These are phyloP conservation scores for Champsocephalus gunnari DNA, from an alignment of 2,797 vertebrate genomes.

Conservation along the genomic window DNA sequence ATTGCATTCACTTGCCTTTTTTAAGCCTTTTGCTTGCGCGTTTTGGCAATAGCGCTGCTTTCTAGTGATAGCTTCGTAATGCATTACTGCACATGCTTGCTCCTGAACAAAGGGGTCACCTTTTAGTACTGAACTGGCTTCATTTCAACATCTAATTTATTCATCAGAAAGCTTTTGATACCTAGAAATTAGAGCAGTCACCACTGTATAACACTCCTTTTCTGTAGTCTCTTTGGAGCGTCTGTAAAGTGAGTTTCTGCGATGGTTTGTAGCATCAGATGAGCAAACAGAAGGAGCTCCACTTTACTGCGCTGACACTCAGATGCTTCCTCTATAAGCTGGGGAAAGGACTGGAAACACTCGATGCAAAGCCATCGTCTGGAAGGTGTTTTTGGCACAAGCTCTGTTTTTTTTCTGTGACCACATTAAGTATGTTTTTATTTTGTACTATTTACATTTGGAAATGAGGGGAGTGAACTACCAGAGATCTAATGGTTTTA, in stretches of 20 bases:
- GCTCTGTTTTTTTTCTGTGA: slow-evolving; percentile 26
- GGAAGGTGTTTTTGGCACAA: slow-evolving; percentile 31
- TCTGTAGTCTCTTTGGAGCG: slow-evolving; percentile 51
- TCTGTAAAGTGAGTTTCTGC: slow-evolving; percentile 45
- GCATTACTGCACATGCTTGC: slow-evolving; percentile 66
- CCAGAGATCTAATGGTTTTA: slow-evolving; percentile 45
- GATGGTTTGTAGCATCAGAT: slow-evolving; percentile 43
- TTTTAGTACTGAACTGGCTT: slow-evolving; percentile 38
- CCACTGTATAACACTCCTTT: slow-evolving; percentile 28
- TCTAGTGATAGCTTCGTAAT: slow-evolving; percentile 67
- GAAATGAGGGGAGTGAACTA: slow-evolving; percentile 43
- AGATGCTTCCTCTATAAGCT: slow-evolving; percentile 33
- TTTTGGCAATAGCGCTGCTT: slow-evolving; percentile 70
- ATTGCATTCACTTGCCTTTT: slow-evolving; percentile 75
- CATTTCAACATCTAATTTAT: slow-evolving; percentile 36
- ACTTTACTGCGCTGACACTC: slow-evolving; percentile 25
- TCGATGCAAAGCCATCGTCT: slow-evolving; percentile 26
- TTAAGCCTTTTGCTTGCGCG: slow-evolving; percentile 56
- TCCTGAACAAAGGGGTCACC: slow-evolving; percentile 48
- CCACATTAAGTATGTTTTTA: slow-evolving; percentile 45
- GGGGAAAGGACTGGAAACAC: slow-evolving; percentile 24
- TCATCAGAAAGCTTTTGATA: slow-evolving; percentile 48
- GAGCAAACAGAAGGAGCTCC: slow-evolving; percentile 28
- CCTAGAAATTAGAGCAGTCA: slow-evolving; percentile 35
- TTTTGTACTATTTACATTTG: slow-evolving; percentile 57